phyloP scores from a whole-genome alignment of 2,888 invertebrate species.

The Torymus auratus region DNA sequence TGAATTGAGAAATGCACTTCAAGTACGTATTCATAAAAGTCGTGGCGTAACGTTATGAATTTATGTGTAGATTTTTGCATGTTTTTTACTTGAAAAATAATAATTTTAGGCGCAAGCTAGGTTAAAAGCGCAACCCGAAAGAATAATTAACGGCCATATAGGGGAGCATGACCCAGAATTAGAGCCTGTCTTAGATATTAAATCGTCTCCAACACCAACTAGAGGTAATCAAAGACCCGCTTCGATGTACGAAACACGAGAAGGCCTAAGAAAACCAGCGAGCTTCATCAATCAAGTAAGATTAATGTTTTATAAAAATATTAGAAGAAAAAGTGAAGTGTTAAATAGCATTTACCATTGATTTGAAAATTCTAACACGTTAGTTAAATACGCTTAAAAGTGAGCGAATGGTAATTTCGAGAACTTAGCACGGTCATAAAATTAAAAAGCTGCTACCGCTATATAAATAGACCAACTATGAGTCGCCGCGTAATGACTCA shows the following conservation, averaged over 20 bases:
- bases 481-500: too few species aligned
- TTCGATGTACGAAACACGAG: constrained; percentile 92
- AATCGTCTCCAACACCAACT: constrained; percentile 70
- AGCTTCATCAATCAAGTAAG: constrained; percentile 67
- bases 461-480: not conserved
- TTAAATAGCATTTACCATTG: too few species aligned
- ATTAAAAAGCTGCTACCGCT: not conserved
- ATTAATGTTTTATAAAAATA: not conserved
- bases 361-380: too few species aligned
- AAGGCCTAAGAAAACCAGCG: constrained; percentile 81
- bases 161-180: constrained; percentile 77
- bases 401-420: too few species aligned
- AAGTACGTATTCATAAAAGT: constrained; percentile 63
- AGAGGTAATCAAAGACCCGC: constrained; percentile 84
- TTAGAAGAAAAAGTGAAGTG: too few species aligned
- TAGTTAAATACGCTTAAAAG: too few species aligned
- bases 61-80: not conserved
- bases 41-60: not conserved
- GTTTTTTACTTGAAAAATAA: not conserved
- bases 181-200: constrained; percentile 78
- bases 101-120: constrained; percentile 59
- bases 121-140: constrained; percentile 58
- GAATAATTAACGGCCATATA: constrained; percentile 70
- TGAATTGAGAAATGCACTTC: constrained; percentile 81
- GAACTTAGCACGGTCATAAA: too few species aligned